Evolutionary conservation across 2,888 invertebrate genomes (phyloP), one percentile per base, ranked within the genome.

Genomic region (Pollenia amentaria): DNA sequence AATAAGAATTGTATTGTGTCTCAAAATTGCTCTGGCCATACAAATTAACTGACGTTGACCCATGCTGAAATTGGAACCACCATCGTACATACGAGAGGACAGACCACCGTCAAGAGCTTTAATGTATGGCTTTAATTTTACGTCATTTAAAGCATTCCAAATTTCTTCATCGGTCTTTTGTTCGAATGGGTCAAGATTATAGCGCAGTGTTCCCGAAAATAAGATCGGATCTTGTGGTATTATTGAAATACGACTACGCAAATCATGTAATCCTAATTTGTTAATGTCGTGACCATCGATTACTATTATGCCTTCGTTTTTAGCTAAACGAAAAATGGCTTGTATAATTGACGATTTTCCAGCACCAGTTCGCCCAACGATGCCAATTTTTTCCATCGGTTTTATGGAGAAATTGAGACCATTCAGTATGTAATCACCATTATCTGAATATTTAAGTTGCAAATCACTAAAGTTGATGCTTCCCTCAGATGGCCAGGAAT

Each of bases 211-310:
- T 7, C 97, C 97, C 0, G 97, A 96, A 92, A 98, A 98, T n/a
- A 98, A 93, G 21, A 97, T 95, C 0, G 98, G 98, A 90, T 98
- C 97, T 94, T 98, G 98, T 0, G 98, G 98, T 90, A 98, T 98
- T 86, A 98, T 98, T 0, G 98, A 96, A 81, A 99, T 97, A 90
- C 96, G 96, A 78, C 95, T 95, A 64, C 98, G 94, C 16, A 99
- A 94, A 89, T 97, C 96, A 92, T 96, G 95, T 7, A 98, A 94
- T 0, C 97, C 97, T 72, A 98, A 94, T 7, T 93, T 93, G 55
- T 94, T 94, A 0, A 95, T 96, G 80, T 96, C 95, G 0, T 97
- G 92, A 14, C 95, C 96, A 91, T 98, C 98, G 84, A 98, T 97
- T 85, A 94, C 92, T 29, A 98, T 95, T n/a, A 94, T 91, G 0